phyloP scores from a whole-genome alignment of 1,140 invertebrate genomes.

The Wasmannia auropunctata region DNA sequence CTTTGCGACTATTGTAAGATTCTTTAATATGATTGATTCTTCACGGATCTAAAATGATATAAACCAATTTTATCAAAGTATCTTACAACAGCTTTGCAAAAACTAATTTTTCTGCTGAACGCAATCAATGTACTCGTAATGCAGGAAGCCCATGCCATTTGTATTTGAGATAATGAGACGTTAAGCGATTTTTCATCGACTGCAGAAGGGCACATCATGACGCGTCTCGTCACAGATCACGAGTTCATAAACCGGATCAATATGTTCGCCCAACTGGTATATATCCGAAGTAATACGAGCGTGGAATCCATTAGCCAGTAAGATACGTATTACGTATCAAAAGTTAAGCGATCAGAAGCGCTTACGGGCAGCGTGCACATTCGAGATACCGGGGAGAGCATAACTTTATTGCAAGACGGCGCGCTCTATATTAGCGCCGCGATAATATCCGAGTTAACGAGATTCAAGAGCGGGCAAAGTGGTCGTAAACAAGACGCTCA shows the following conservation, averaged over 20 bases:
- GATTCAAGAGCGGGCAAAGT: slow-evolving; percentile 33
- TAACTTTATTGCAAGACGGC: slow-evolving; percentile 38
- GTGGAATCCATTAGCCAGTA: slow-evolving; percentile 42
- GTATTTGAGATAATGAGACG: background rate
- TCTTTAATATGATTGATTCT: no score
- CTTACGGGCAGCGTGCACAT: slow-evolving; percentile 16
- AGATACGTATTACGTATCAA: slow-evolving; percentile 29
- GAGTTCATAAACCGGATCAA: background rate
- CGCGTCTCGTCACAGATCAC: background rate
- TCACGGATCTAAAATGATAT: no score
- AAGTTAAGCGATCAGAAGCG: slow-evolving; percentile 41
- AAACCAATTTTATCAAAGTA: no score
- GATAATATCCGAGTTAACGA: slow-evolving; percentile 39
- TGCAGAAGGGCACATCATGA: background rate
- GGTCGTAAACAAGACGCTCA: slow-evolving; percentile 47
- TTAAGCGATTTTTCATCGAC: background rate
- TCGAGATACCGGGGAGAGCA: background rate
- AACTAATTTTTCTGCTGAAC: no score
- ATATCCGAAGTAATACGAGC: slow-evolving; percentile 26
- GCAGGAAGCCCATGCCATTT: background rate
- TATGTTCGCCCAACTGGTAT: background rate
- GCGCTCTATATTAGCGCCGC: slow-evolving; percentile 23
- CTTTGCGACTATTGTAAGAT: no score
- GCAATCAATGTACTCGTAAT: no score
- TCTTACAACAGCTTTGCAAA: no score